Evolutionary conservation across 2,797 vertebrate genomes (phyloP).

Genomic region (Gouania willdenowi): DNA sequence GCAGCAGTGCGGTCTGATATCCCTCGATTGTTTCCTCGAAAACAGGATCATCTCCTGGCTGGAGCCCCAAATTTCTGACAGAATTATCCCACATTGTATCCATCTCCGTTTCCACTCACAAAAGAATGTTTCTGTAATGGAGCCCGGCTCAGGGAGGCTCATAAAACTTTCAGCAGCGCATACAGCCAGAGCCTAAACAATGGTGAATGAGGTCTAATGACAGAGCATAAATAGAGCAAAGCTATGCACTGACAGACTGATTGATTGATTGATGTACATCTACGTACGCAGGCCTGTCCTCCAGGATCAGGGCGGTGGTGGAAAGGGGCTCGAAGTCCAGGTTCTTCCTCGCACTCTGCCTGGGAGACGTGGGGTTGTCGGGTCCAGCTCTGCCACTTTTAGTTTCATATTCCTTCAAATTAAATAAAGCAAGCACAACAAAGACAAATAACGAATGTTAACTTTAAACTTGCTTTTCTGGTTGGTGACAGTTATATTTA

Average conservation of each 20-base stretch:
- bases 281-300: slow-evolving; percentile 92
- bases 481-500: too few relatives aligned
- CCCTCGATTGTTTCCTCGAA: too few relatives aligned
- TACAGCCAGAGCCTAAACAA: slow-evolving; percentile 6
- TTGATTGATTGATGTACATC: slow-evolving; percentile 15
- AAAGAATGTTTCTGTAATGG: too few relatives aligned
- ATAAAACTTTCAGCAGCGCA: slow-evolving; percentile 49
- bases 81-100: too few relatives aligned
- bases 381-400: slow-evolving; percentile 79
- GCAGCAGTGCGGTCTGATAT: too few relatives aligned
- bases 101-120: too few relatives aligned
- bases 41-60: too few relatives aligned
- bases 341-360: slow-evolving; percentile 89
- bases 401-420: slow-evolving; percentile 92
- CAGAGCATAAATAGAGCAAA: slow-evolving; percentile 1
- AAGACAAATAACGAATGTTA: too few relatives aligned
- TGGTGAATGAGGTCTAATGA: slow-evolving; percentile 6
- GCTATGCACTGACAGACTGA: slow-evolving; percentile 7
- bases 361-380: slow-evolving; percentile 83
- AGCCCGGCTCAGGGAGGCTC: slow-evolving; percentile 2
- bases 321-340: slow-evolving; percentile 93
- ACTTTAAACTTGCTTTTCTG: background rate
- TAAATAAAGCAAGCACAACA: too few relatives aligned
- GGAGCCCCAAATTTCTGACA: too few relatives aligned
- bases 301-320: slow-evolving; percentile 93